phyloP scores from a whole-genome alignment of 2,888 invertebrate genomes.

The Campaea margaritaria region DNA sequence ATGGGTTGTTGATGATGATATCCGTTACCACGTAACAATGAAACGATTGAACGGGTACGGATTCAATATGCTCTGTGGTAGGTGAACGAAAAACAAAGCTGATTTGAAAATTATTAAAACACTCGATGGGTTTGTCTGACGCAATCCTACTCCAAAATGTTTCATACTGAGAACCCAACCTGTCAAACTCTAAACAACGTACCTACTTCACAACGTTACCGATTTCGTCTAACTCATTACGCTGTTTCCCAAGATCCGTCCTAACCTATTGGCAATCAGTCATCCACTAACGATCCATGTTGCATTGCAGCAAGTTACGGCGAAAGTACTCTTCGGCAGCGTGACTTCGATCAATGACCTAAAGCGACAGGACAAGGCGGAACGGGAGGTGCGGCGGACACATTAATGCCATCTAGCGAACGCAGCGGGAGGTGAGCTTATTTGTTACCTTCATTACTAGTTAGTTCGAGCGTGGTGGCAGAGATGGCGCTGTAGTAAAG shows the following conservation, averaged over 20 bases:
- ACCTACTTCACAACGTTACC: not conserved
- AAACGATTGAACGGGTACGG: no score
- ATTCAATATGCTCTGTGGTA: no score
- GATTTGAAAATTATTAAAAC: no score
- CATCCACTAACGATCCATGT: constrained; percentile 35
- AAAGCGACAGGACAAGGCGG: constrained; percentile 89
- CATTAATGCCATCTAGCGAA: constrained; percentile 74
- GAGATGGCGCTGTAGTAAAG: constrained; percentile 45
- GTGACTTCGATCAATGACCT: constrained; percentile 90
- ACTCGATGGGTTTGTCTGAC: no score
- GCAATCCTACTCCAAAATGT: no score
- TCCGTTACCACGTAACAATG: no score
- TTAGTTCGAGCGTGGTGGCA: constrained; percentile 9
- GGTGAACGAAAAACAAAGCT: no score
- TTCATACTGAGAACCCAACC: no score
- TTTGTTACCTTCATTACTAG: not conserved
- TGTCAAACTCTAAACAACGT: no score
- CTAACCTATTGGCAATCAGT: constrained; percentile 37
- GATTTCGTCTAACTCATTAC: constrained; percentile 6
- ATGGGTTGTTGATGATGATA: constrained; percentile 3
- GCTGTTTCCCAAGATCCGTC: constrained; percentile 26
- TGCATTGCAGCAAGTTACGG: constrained; percentile 86
- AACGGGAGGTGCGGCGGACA: constrained; percentile 86
- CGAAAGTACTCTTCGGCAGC: constrained; percentile 90
- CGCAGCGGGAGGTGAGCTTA: constrained; percentile 42